Evolutionary conservation across 2,113 vertebrate genomes (phyloP).

Genomic region (Heterocephalus glaber): DNA sequence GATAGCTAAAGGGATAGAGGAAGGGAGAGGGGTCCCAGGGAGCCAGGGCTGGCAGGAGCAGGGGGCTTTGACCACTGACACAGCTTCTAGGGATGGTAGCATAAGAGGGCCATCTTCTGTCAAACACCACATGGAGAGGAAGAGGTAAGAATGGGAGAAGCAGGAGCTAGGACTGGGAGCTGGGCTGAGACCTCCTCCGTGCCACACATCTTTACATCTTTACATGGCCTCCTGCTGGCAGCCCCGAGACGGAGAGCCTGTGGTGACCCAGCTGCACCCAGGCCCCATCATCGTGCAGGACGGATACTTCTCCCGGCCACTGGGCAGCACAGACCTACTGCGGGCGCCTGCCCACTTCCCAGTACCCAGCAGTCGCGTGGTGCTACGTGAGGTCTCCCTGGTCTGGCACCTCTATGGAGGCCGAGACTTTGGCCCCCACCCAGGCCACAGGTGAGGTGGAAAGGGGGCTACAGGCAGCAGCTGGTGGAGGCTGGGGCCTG

Average conservation of each 20-base stretch:
- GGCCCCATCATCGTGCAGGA: conserved; percentile 89
- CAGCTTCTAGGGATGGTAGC: no score
- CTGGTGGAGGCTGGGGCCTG: background rate
- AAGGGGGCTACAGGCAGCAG: background rate
- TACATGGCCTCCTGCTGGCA: conserved; percentile 47
- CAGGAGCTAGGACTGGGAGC: background rate
- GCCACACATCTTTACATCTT: accelerated
- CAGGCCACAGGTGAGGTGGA: conserved; percentile 77
- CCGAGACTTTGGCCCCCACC: conserved; percentile 89
- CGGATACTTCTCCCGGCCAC: conserved; percentile 91
- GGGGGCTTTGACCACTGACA: background rate
- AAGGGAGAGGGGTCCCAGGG: accelerated
- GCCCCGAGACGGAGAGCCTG: conserved; percentile 92
- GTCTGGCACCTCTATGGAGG: conserved; percentile 96
- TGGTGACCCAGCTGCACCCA: conserved; percentile 89
- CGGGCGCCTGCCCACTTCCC: conserved; percentile 91
- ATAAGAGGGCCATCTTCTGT: background rate
- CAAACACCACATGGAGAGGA: background rate
- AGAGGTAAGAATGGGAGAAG: accelerated
- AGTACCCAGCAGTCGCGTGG: conserved; percentile 90
- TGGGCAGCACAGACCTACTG: conserved; percentile 92
- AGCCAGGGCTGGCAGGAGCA: background rate
- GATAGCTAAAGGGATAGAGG: background rate
- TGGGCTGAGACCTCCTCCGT: accelerated
- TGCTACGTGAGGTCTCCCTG: conserved; percentile 92